phyloP scores from a whole-genome alignment of 2,797 vertebrate species.

The Decapterus maruadsi region DNA sequence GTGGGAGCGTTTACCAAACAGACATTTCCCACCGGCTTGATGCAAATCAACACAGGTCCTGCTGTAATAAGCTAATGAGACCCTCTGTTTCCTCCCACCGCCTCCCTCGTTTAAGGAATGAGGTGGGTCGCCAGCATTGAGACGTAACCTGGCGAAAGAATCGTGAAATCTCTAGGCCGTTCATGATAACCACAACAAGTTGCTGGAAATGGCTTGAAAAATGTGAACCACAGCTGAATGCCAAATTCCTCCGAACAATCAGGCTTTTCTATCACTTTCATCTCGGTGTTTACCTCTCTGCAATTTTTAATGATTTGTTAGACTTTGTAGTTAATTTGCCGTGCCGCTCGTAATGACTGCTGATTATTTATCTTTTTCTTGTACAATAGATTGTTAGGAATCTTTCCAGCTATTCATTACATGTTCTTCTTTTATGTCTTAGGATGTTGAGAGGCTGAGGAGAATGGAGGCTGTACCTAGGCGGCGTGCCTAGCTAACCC shows the following conservation, averaged over 20 bases:
- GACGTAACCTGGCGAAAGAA: neutral
- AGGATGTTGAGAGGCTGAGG: slow-evolving; percentile 79
- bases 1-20: slow-evolving; percentile 36
- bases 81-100: slow-evolving; percentile 19
- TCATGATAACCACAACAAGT: slow-evolving; percentile 4
- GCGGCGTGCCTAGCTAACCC: slow-evolving; percentile 74
- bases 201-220: slow-evolving; percentile 16
- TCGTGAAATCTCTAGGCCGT: slow-evolving; percentile 8
- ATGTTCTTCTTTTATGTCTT: slow-evolving; percentile 73
- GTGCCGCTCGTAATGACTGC: slow-evolving; percentile 39
- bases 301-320: slow-evolving; percentile 47
- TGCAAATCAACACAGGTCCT: slow-evolving; percentile 41
- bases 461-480: slow-evolving; percentile 73
- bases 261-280: slow-evolving; percentile 10
- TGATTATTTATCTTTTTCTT: slow-evolving; percentile 43
- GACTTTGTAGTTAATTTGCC: slow-evolving; percentile 47
- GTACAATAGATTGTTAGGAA: slow-evolving; percentile 37
- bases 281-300: slow-evolving; percentile 29
- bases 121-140: slow-evolving; percentile 22
- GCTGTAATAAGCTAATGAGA: slow-evolving; percentile 10
- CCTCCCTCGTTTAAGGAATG: neutral
- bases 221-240: slow-evolving; percentile 16
- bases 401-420: slow-evolving; percentile 61
- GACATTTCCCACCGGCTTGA: slow-evolving; percentile 34
- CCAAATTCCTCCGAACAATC: slow-evolving; percentile 20